Evolutionary conservation across 2,113 vertebrate species (phyloP).

Genomic region (Eublepharis macularius): DNA sequence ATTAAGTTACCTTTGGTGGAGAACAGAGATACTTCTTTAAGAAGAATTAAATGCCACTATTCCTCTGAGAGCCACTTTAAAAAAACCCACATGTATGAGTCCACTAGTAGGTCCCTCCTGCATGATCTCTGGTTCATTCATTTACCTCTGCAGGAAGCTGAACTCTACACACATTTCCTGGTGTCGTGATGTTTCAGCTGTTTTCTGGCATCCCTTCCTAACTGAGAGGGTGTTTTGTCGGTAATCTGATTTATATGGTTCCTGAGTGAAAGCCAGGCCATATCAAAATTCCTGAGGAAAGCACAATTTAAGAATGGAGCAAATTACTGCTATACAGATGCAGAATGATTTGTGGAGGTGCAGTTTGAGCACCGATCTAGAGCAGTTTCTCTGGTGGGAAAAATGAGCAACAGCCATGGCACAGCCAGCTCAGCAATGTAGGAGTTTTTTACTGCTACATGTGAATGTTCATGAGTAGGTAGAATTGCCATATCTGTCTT

Average conservation of each 20-base stretch:
- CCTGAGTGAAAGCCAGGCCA: not conserved
- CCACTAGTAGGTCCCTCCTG: not conserved
- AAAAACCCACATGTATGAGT: not conserved
- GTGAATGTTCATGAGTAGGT: not conserved
- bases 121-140: not conserved
- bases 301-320: not conserved
- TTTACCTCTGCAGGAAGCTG: not conserved
- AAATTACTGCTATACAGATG: not conserved
- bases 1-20: not conserved
- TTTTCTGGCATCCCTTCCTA: not conserved
- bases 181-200: not conserved
- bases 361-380: not conserved
- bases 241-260: not conserved
- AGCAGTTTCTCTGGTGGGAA: not conserved
- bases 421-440: not conserved
- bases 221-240: not conserved
- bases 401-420: not conserved
- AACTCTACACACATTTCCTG: not conserved
- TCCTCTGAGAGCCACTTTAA: not conserved
- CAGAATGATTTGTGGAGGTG: not conserved
- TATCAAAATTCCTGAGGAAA: not conserved
- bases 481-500: not conserved
- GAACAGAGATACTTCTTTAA: not conserved
- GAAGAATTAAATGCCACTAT: not conserved
- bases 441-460: not conserved